Percentiles rank a stretch among this genome's conserved stretches.
These are phyloP conservation scores for Torymus aiolomorphi DNA, from an alignment of 2,888 invertebrate species.

Conservation along the genomic window DNA sequence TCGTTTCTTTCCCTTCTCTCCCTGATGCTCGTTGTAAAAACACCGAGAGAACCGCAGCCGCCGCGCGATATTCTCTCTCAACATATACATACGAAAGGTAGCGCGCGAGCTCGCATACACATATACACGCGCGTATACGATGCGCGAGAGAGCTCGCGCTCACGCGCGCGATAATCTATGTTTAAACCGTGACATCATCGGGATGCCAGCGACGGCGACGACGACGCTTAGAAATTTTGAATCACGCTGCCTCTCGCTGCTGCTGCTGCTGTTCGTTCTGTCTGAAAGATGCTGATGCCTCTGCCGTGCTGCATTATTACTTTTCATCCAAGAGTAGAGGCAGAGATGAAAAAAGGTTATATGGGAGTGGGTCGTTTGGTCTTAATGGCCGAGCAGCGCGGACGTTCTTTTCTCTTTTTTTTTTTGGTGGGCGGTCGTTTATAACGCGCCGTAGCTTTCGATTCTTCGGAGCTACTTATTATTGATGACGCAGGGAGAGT, in stretches of 20 bases:
- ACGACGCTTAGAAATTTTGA: constrained; percentile 59
- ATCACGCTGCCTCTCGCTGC: constrained; percentile 28
- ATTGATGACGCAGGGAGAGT: too few relatives aligned
- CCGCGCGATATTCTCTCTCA: constrained; percentile 20
- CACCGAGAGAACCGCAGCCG: background rate
- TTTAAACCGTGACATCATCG: constrained; percentile 73
- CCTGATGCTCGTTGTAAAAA: background rate
- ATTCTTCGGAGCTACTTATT: constrained; percentile 5
- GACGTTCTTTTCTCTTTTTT: background rate
- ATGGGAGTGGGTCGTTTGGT: too few relatives aligned
- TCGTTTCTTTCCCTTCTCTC: constrained; percentile 11
- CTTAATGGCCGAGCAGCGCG: too few relatives aligned
- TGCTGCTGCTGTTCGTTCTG: background rate
- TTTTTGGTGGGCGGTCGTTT: constrained; percentile 1
- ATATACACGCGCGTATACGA: constrained; percentile 29
- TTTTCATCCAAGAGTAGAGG: constrained; percentile 8
- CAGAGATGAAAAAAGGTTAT: background rate
- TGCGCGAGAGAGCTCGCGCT: constrained; percentile 17
- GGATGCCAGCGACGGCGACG: constrained; percentile 58
- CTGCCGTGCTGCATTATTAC: constrained; percentile 10
- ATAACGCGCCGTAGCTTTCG: constrained; percentile 8
- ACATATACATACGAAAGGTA: constrained; percentile 16
- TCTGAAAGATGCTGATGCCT: background rate
- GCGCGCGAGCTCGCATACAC: background rate
- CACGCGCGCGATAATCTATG: constrained; percentile 65